Base-by-base conservation (phyloP, 23 tunicate species). In the Trididemnum nubilum region DNA sequence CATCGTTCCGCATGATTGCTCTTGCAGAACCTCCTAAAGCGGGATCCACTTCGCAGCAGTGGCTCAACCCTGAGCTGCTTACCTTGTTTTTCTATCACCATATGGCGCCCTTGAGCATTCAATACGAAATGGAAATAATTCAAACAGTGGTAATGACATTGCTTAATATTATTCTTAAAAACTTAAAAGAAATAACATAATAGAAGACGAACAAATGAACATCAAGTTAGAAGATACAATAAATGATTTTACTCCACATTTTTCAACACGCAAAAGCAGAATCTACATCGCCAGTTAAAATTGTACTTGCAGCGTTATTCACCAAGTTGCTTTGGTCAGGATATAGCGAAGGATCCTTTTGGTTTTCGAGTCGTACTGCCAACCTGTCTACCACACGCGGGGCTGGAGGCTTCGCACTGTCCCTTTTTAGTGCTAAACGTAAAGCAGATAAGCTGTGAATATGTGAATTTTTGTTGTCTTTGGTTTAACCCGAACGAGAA, bases 21-120 rank as follows among this genome's bases (percentile, higher is more conserved):
- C 87, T 94, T 33, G 98, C 98, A 0, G 98, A 94, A 60, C 95
- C 98, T 26, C 98, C 98, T 12, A 87, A 87, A 57, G 44, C 85
- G 24, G 97, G 97, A 30, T 72, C 98, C 0, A 23, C 97, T 0
- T 39, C 85, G 1, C 90, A 89, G 51, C 95, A 89, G 71, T 94
- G 98, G 98, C 71, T 94, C 23, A 85, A 85, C 50, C 95, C 95
- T 0, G 98, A 94, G 64, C 76, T 94, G 21, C 77, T 94, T 50
- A 89, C 95, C 36, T 38, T 89, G 21, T 94, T 94, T 70, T 63
- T 94, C 7, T 94, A 89, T 63, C 98, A 94, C 76, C 95, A 94
- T 64, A 93, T 93, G 98, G 81, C 91, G 40, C 98, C 98, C 50
- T 71, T 93, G 77, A 87, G 83, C 71, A 69, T 81, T 4, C 76